Base-by-base conservation (phyloP, 2,797 vertebrate genomes). In the Sebastes glaucus region DNA sequence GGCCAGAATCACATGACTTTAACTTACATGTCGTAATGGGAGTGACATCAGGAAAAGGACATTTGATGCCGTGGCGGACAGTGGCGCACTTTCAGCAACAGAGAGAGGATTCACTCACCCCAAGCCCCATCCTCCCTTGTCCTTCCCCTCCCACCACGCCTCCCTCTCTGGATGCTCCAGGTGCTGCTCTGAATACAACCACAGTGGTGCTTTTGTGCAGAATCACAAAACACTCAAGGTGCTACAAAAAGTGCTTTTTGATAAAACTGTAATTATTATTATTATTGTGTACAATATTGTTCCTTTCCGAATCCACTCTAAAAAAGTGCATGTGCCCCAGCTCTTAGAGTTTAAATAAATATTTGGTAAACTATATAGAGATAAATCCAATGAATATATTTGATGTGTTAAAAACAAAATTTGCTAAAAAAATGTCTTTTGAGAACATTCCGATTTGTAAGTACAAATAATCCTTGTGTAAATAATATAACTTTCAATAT, bases 241-340 rank as follows among this genome's bases (percentile, higher is more conserved):
- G 96, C 97, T 98, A 96, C 94, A 94, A 94, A 96, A 93, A 94
- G 84, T 97, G 92, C 95, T 96, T 97, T 95, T 97, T 92, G 92
- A 96, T 96, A 95, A 96, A 97, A 98, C 92, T 99, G 97, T 99
- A 98, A 65, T 65, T 65, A 65, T 65, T 65, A 65, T 65, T 59
- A 59, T 59, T 65, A 96, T 97, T 95, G 89, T 98, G 97, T 98
- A 97, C 96, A 97, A 95, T 96, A 95, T 94, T 97, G 96, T 97
- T 96, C 94, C 93, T 96, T 95, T 96, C 92, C 95, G 93, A 97
- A 96, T 97, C 96, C 96, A 92, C 93, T 96, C 96, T 96, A 97
- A 95, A 98, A 49, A 49, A 49, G 42, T 49, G 42, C 42, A 97
- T 97, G 96, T 97, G 95, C 94, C 93, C 96, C 93, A 91, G 90